Evolutionary conservation across 2,888 invertebrate species (phyloP), one percentile per base, ranked within the genome.

Genomic region (Lissocephala sabroskyi): DNA sequence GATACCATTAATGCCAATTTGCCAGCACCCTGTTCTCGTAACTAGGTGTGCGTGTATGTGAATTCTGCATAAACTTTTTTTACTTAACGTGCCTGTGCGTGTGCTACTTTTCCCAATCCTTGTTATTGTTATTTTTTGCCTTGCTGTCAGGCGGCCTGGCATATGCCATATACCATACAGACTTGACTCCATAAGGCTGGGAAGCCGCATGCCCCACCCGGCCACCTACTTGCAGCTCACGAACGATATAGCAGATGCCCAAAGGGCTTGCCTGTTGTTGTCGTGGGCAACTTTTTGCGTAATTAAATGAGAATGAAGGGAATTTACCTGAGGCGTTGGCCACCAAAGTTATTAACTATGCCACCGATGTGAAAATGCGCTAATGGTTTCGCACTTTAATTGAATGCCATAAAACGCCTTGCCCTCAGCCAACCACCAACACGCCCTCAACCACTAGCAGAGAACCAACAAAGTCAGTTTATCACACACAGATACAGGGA

Each of bases 261-360:
- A n/a, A n/a, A n/a, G 23, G 23, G 23, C 23, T 7, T 14, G 14
- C 17, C 10, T 35, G 14, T 35, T 32, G 32, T 32, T 10, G 3
- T 18, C n/a, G 37, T 1, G 36, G 16, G 18, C 5, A 37, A 37
- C 18, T 19, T 37, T 74, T 66, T 62, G 57, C 47, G 67, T 62
- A 70, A 70, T 74, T 70, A 70, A 70, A 73, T 73, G 68, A 67
- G 55, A 56, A 65, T 68, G 51, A 57, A 59, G 59, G 56, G 56
- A 57, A 51, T 59, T n/a, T n/a, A 65, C 45, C 57, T 16, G 16
- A 57, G 57, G n/a, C n/a, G n/a, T n/a, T 48, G 52, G 57, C 48
- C 52, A 47, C 56, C 45, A 42, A 50, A 62, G 68, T 62, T 67
- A 70, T 70, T 74, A 74, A 59, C 53, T 47, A 23, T 42, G 53